These are phyloP conservation scores for Python bivittatus DNA, from an alignment of 2,113 vertebrate genomes.

Conservation along the genomic window DNA sequence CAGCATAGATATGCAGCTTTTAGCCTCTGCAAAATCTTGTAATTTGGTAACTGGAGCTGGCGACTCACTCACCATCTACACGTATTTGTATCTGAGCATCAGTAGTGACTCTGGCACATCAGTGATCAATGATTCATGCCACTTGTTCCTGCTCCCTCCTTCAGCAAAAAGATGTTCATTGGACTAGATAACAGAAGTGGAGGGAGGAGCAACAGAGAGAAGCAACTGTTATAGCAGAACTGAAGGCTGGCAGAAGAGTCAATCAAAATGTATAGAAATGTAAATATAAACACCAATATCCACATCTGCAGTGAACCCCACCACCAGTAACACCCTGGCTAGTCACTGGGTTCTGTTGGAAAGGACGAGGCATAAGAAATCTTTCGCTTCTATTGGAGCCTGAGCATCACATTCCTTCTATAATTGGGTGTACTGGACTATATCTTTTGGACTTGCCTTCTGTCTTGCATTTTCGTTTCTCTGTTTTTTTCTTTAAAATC, in stretches of 20 bases:
- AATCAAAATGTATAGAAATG: background rate
- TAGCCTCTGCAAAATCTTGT: background rate
- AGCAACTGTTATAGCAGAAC: background rate
- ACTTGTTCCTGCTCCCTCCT: background rate
- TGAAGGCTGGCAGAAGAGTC: background rate
- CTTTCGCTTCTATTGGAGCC: background rate
- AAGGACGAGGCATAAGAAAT: background rate
- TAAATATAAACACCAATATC: background rate
- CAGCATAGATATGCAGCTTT: background rate
- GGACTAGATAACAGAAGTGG: background rate
- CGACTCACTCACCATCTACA: background rate
- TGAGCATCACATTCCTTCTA: no score
- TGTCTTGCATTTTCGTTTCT: background rate
- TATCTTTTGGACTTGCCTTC: background rate
- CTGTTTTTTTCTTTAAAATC: background rate
- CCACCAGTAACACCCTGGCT: background rate
- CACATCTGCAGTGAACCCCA: background rate
- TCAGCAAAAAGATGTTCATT: background rate
- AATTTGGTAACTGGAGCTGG: background rate
- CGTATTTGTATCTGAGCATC: background rate
- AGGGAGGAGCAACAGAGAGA: background rate
- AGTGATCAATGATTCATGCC: conserved; percentile 1
- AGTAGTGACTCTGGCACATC: background rate
- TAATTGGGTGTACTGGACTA: background rate
- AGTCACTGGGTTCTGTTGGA: background rate